Conservation (phyloP, 1,140 invertebrate genomes). For the Zaprionus taronus region DNA sequence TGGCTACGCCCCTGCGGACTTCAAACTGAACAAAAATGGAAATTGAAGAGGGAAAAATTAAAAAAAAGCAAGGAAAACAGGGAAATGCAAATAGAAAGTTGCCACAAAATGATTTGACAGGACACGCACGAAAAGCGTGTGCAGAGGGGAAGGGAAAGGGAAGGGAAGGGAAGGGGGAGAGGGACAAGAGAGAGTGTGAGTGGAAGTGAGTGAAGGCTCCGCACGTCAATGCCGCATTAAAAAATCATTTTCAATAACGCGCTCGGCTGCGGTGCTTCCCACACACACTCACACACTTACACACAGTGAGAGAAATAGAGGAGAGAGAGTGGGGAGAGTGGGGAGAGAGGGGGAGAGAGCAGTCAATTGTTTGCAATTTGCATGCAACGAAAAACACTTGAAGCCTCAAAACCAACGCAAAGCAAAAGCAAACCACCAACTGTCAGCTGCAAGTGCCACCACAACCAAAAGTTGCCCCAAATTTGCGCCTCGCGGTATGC, state of each 20-base stretch:
- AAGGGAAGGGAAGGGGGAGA: background rate
- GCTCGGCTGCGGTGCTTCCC: conserved; percentile 51
- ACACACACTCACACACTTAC: conserved; percentile 4
- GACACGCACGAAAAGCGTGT: conserved; percentile 26
- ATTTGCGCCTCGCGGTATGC: conserved; percentile 24
- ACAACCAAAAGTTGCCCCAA: background rate
- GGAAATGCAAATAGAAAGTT: conserved; percentile 68
- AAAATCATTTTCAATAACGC: conserved; percentile 81
- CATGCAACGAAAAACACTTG: conserved; percentile 59
- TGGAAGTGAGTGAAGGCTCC: background rate
- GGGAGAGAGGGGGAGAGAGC: background rate
- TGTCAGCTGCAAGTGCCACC: conserved; percentile 31
- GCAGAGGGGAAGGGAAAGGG: background rate
- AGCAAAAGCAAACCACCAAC: conserved; percentile 13
- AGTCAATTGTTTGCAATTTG: conserved; percentile 60
- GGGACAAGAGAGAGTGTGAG: background rate
- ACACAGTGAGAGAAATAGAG: background rate
- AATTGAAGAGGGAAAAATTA: conserved; percentile 18
- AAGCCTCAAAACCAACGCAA: conserved; percentile 12
- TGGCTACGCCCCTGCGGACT: conserved; percentile 15
- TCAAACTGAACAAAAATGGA: conserved; percentile 13
- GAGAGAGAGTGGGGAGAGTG: background rate
- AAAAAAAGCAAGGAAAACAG: conserved; percentile 7
- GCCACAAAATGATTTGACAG: conserved; percentile 66
- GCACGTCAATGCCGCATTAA: conserved; percentile 70